phyloP scores from a whole-genome alignment of 2,797 vertebrate genomes.

The Falco novaeseelandiae region DNA sequence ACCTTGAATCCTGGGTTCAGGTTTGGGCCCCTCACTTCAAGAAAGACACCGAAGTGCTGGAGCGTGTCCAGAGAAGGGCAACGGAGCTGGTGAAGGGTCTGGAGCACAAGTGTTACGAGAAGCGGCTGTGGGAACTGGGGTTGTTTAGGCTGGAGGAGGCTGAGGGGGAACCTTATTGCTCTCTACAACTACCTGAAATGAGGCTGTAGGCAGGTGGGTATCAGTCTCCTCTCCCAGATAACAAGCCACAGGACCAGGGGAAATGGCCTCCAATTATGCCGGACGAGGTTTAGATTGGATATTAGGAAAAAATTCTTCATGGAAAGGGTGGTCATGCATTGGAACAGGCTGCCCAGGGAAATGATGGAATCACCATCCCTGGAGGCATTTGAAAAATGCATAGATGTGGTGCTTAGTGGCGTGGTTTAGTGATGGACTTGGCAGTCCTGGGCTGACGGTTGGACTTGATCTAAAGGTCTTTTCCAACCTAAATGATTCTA shows the following conservation, averaged over 20 bases:
- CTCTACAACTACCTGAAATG: background rate
- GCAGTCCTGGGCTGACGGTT: no score
- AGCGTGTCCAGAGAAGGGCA: background rate
- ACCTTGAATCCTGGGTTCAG: background rate
- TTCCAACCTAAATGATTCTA: no score
- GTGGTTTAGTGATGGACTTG: no score
- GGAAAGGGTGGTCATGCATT: no score
- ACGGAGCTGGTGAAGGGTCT: background rate
- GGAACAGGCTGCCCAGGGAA: no score
- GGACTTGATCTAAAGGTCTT: no score
- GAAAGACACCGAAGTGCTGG: background rate
- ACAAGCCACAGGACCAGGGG: no score
- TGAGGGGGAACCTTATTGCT: background rate
- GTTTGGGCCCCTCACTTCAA: background rate
- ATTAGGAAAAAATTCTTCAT: no score
- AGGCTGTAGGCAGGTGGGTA: background rate
- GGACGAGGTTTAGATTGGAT: background rate
- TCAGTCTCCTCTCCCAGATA: no score
- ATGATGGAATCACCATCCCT: no score
- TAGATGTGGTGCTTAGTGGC: background rate
- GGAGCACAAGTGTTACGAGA: background rate
- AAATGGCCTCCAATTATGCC: no score
- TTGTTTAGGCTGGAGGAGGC: background rate
- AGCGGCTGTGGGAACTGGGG: background rate
- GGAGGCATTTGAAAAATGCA: no score